Conservation (phyloP, 2,888 invertebrate species). For the Carcina quercana region DNA sequence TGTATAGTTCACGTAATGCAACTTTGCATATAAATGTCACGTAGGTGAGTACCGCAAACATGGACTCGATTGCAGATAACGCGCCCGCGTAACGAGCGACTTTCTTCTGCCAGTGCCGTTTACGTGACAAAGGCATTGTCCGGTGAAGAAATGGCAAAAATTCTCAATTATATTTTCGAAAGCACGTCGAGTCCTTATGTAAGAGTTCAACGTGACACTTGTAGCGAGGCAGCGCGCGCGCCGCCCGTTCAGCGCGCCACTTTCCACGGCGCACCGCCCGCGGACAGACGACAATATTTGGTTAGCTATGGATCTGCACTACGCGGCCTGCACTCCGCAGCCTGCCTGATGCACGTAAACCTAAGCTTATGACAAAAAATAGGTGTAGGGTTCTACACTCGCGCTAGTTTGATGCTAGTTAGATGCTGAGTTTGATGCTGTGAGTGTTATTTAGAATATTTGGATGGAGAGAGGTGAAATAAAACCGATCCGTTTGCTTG, state of each 20-base stretch:
- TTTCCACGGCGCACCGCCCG: constrained; percentile 46
- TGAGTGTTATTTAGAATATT: too few species aligned
- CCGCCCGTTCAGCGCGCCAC: constrained; percentile 61
- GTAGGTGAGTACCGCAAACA: constrained; percentile 20
- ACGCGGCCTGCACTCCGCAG: too few species aligned
- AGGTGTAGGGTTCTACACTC: too few species aligned
- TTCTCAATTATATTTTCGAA: constrained; percentile 66
- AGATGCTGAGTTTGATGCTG: too few species aligned
- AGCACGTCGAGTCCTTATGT: constrained; percentile 67
- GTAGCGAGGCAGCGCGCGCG: constrained; percentile 32
- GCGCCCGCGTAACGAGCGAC: constrained; percentile 30
- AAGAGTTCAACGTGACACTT: constrained; percentile 74
- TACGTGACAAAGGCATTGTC: constrained; percentile 45
- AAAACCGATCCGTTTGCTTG: too few species aligned
- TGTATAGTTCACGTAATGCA: too few species aligned
- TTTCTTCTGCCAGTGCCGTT: constrained; percentile 42
- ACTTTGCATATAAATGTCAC: too few species aligned
- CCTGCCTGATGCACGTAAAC: too few species aligned
- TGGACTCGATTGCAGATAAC: constrained; percentile 25
- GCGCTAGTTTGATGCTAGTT: too few species aligned
- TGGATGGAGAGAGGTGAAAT: too few species aligned
- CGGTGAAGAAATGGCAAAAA: constrained; percentile 47
- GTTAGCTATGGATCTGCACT: not conserved
- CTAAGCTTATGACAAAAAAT: too few species aligned
- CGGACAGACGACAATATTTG: constrained; percentile 8